A percentile compares a stretch with the other conserved stretches of the same genome.
Conservation (phyloP, 1,140 invertebrate genomes). For the Tyrophagus putrescentiae region DNA sequence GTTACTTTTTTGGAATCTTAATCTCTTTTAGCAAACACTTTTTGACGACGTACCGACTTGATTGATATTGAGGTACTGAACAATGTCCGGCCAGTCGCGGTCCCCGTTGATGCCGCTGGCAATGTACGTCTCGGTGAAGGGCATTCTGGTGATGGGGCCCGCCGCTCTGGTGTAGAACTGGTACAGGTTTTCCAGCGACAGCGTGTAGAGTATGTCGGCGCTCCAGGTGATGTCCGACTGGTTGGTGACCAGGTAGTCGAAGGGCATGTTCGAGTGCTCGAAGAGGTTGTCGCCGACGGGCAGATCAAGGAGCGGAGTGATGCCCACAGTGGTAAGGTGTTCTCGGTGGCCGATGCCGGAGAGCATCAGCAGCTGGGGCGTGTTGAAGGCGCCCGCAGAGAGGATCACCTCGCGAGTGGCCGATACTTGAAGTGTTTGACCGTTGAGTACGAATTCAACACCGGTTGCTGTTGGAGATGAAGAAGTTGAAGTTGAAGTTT, state of each 20-base stretch:
- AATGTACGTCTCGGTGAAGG: background rate
- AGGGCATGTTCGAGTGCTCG: no score
- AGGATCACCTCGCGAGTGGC: constrained; percentile 70
- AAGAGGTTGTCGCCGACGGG: constrained; percentile 45
- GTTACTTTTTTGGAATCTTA: no score
- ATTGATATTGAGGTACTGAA: background rate
- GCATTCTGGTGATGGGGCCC: background rate
- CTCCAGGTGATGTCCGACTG: background rate
- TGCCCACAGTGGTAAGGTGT: constrained; percentile 36
- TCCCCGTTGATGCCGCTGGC: constrained; percentile 17
- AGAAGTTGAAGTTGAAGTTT: no score
- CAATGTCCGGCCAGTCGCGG: background rate
- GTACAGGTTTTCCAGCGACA: no score
- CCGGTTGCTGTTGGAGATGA: constrained; percentile 69
- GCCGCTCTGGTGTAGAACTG: no score
- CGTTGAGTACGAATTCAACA: constrained; percentile 61
- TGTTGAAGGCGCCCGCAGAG: constrained; percentile 60
- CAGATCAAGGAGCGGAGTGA: constrained; percentile 43
- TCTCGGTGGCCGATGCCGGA: constrained; percentile 46
- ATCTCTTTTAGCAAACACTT: no score
- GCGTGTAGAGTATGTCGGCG: no score
- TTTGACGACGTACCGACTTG: no score
- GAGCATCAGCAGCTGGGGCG: constrained; percentile 67
- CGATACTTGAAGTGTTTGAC: constrained; percentile 49
- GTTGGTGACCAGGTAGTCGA: constrained; percentile 10